Conservation (phyloP, 2,113 vertebrate genomes). For the Phasianus colchicus region DNA sequence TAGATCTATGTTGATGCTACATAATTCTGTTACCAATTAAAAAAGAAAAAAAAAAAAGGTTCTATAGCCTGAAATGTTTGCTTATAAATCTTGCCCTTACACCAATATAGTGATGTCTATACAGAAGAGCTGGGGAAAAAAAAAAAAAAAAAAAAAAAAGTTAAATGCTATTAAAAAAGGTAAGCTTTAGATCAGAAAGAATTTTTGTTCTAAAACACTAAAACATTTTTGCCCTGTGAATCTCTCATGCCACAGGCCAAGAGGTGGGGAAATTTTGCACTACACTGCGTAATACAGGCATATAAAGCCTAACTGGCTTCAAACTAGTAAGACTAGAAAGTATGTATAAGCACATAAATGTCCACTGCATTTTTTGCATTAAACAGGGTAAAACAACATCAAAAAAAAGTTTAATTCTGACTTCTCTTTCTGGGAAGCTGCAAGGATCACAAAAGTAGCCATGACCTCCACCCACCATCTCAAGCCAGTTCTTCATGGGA, state of each 20-base stretch:
- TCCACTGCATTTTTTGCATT: neutral
- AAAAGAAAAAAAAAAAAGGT: neutral
- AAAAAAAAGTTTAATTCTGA: neutral
- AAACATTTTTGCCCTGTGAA: neutral
- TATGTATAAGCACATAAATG: neutral
- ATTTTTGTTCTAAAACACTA: neutral
- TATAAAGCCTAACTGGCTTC: neutral
- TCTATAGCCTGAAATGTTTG: neutral
- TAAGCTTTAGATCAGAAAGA: neutral
- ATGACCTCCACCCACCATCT: neutral
- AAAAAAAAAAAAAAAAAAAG: neutral
- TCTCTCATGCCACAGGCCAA: neutral
- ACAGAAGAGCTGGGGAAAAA: neutral
- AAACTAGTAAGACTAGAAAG: neutral
- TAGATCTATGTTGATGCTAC: neutral
- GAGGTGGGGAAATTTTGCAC: neutral
- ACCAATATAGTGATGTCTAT: neutral
- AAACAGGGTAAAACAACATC: neutral
- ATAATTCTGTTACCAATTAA: neutral
- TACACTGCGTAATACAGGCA: neutral
- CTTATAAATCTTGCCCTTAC: neutral
- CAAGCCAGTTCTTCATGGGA: neutral
- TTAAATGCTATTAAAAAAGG: neutral
- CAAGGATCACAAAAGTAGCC: neutral
- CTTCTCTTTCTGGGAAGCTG: accelerated